These are phyloP conservation scores for Chironomus riparius DNA, from an alignment of 2,888 invertebrate genomes.

Conservation along the genomic window DNA sequence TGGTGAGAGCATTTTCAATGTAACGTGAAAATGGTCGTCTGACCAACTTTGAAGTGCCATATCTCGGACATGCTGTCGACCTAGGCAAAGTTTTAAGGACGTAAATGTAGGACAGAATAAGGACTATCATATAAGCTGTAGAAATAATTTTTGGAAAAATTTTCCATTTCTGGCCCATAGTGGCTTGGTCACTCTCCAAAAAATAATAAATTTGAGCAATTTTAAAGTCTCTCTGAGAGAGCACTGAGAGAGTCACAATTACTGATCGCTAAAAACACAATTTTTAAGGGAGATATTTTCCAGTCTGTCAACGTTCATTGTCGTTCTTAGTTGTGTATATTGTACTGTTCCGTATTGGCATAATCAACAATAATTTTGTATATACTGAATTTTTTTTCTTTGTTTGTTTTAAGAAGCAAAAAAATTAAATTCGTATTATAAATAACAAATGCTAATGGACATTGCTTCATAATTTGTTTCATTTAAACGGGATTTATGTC, in stretches of 20 bases:
- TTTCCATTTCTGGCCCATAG: too few species aligned
- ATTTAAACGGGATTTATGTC: neutral
- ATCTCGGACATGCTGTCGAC: too few species aligned
- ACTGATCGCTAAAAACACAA: neutral
- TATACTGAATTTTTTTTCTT: neutral
- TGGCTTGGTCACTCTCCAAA: too few species aligned
- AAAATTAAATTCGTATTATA: neutral
- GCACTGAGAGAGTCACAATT: neutral
- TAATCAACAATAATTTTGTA: neutral
- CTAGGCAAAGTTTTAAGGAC: too few species aligned
- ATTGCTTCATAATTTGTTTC: neutral
- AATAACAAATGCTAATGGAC: neutral
- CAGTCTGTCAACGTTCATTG: constrained; percentile 1
- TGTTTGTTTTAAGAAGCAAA: neutral
- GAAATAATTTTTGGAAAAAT: too few species aligned
- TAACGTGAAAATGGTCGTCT: too few species aligned
- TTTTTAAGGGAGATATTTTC: neutral
- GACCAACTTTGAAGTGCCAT: too few species aligned
- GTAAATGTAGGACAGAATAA: too few species aligned
- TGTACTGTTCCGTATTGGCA: neutral
- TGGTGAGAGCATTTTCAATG: too few species aligned
- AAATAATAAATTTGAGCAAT: too few species aligned
- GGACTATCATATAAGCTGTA: too few species aligned
- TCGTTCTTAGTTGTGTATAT: neutral
- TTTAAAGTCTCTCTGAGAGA: too few species aligned